phyloP scores from a whole-genome alignment of 2,888 invertebrate genomes.

The Campaea margaritaria region DNA sequence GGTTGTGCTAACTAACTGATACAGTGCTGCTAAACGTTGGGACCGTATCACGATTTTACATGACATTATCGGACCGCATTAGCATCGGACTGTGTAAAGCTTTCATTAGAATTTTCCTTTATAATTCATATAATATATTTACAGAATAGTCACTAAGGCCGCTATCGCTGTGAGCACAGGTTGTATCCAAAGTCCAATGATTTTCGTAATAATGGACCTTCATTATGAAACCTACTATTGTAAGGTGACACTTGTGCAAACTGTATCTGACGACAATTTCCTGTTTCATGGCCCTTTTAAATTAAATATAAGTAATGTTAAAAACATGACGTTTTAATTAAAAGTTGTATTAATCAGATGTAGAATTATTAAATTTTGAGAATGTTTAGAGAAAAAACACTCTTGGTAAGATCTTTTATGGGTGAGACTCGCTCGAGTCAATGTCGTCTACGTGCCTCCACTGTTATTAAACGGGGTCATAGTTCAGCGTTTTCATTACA shows the following conservation, averaged over 20 bases:
- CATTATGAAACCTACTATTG: background rate
- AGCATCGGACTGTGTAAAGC: constrained; percentile 18
- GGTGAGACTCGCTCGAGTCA: constrained; percentile 24
- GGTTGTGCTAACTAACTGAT: constrained; percentile 13
- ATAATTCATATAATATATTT: too few relatives aligned
- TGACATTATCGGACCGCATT: constrained; percentile 17
- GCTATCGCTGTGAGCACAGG: constrained; percentile 5
- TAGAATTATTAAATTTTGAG: too few relatives aligned
- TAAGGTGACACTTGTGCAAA: constrained; percentile 20
- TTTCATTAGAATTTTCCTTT: too few relatives aligned
- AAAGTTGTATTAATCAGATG: too few relatives aligned
- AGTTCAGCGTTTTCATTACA: too few relatives aligned
- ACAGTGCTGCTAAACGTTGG: background rate
- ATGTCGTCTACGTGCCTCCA: constrained; percentile 21
- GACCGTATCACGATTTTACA: constrained; percentile 10
- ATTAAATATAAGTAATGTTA: background rate
- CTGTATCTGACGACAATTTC: constrained; percentile 2
- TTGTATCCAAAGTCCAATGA: background rate
- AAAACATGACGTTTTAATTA: too few relatives aligned
- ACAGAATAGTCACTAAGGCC: constrained; percentile 8
- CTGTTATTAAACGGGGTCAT: constrained; percentile 4
- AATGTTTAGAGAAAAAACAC: too few relatives aligned
- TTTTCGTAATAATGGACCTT: background rate
- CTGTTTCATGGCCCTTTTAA: background rate
- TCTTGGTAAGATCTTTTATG: too few relatives aligned